Conservation (phyloP, 2,888 invertebrate genomes). For the Athalia circularis region DNA sequence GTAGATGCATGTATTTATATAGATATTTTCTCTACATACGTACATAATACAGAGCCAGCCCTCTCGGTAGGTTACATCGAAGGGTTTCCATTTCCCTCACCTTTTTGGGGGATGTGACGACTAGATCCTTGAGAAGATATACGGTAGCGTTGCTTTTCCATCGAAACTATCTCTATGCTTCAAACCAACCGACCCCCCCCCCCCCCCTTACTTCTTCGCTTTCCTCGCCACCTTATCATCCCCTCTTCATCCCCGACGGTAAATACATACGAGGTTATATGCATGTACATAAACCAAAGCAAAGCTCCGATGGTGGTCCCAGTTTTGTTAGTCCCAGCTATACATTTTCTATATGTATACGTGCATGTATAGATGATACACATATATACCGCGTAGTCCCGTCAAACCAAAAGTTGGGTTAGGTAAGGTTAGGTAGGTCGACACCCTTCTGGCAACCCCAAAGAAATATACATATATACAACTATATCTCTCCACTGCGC, state of each 20-base stretch:
- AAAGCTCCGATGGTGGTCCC: no score
- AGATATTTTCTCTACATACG: background rate
- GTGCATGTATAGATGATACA: background rate
- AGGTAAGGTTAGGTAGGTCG: no score
- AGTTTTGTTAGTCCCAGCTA: background rate
- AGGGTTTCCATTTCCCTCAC: conserved; percentile 2
- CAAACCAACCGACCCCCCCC: background rate
- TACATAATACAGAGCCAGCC: background rate
- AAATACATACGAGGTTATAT: background rate
- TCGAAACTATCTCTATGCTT: conserved; percentile 32
- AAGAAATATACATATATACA: no score
- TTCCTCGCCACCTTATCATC: no score
- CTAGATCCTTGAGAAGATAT: conserved; percentile 42
- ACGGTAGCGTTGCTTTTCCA: conserved; percentile 40
- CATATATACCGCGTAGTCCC: background rate
- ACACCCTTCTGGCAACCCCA: no score
- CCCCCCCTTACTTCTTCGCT: no score
- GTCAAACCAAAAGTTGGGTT: conserved; percentile 52
- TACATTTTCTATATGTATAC: background rate
- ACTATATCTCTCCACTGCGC: conserved; percentile 36
- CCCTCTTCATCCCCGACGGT: background rate
- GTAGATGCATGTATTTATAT: background rate
- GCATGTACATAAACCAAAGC: background rate
- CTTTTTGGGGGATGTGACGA: conserved; percentile 39
- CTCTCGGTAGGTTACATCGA: background rate